These are phyloP conservation scores for Laticauda colubrina DNA, from an alignment of 2,113 vertebrate species.

Conservation along the genomic window DNA sequence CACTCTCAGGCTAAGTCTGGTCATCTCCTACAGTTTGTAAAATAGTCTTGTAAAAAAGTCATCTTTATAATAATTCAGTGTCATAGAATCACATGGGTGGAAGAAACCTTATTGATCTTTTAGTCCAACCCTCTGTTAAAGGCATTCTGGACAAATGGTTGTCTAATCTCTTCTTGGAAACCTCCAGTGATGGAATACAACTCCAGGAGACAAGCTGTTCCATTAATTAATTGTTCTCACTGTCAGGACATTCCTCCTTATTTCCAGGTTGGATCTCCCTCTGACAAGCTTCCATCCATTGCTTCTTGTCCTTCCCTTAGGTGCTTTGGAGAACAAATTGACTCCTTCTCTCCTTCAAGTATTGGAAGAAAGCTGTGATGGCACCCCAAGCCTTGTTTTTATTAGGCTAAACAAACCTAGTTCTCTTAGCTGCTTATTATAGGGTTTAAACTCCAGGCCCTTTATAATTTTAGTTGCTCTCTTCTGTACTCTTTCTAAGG, in stretches of 20 bases:
- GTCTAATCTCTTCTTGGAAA: background rate
- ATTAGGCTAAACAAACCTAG: background rate
- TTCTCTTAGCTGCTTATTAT: background rate
- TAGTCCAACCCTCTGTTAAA: background rate
- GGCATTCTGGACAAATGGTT: background rate
- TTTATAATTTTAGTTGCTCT: background rate
- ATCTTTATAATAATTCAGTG: background rate
- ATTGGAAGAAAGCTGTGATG: background rate
- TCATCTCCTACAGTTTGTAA: background rate
- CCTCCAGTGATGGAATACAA: background rate
- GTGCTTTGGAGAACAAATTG: background rate
- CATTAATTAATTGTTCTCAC: background rate
- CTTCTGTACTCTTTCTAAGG: background rate
- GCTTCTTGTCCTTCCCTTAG: background rate
- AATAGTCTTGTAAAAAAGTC: background rate
- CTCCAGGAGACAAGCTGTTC: background rate
- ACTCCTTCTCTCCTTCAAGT: background rate
- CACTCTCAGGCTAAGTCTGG: background rate
- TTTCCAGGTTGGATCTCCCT: background rate
- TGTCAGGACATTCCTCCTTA: background rate
- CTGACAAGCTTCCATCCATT: background rate
- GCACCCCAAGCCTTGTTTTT: background rate
- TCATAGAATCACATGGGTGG: background rate
- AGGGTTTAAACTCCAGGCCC: background rate
- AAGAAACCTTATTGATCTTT: background rate